Conservation (phyloP, 2,888 invertebrate genomes). For the Conchocele bisecta region DNA sequence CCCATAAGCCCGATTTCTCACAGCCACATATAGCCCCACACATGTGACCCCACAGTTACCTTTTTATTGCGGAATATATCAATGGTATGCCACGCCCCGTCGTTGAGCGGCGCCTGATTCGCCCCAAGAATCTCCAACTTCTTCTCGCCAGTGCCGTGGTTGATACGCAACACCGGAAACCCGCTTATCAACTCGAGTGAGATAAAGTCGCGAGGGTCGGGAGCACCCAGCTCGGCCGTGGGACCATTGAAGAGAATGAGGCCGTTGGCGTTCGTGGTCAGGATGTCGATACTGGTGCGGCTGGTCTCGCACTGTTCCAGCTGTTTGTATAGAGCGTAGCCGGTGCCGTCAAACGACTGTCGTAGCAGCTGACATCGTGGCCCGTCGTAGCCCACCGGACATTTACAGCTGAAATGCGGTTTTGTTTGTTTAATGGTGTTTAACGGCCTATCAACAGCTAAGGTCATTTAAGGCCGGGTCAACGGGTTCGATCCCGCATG, state of each 20-base stretch:
- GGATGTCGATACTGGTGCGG: constrained; percentile 97
- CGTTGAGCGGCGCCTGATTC: constrained; percentile 88
- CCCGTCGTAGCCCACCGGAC: constrained; percentile 96
- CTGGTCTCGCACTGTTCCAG: constrained; percentile 92
- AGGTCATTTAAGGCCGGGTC: too few relatives aligned
- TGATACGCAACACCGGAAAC: constrained; percentile 93
- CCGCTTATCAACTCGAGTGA: constrained; percentile 96
- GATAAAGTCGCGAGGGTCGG: constrained; percentile 89
- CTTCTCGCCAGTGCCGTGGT: constrained; percentile 94
- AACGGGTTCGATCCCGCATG: too few relatives aligned
- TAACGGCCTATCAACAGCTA: too few relatives aligned
- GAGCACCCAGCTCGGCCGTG: constrained; percentile 32
- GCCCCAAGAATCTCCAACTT: constrained; percentile 89
- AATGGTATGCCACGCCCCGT: constrained; percentile 98
- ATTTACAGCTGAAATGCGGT: constrained; percentile 89
- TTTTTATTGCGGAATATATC: constrained; percentile 88
- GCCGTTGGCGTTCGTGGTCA: constrained; percentile 93
- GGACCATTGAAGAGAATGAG: constrained; percentile 98
- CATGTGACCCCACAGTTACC: too few relatives aligned
- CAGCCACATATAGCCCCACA: too few relatives aligned
- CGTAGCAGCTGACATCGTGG: constrained; percentile 97
- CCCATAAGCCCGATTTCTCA: too few relatives aligned
- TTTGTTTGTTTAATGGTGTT: background rate
- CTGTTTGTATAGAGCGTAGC: constrained; percentile 99
- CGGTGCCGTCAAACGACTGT: constrained; percentile 95